These are phyloP conservation scores for Clarias macrocephalus DNA, from an alignment of 2,113 vertebrate species.

Conservation along the genomic window DNA sequence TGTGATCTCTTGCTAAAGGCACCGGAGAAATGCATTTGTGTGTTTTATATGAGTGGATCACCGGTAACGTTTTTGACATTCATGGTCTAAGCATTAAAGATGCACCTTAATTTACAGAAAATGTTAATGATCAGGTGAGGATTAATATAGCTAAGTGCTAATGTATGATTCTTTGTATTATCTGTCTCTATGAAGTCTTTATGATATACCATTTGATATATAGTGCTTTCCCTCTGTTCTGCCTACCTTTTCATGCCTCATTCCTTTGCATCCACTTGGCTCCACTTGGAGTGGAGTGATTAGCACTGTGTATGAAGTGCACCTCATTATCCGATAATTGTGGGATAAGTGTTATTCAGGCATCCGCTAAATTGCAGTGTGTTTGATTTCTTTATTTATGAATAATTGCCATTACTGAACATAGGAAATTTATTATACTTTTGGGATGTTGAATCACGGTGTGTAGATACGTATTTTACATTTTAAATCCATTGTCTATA, in stretches of 20 bases:
- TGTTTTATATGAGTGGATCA: not conserved
- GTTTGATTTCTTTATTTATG: not conserved
- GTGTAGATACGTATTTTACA: not conserved
- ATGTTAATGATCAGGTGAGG: not conserved
- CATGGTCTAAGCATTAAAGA: not conserved
- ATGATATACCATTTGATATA: not conserved
- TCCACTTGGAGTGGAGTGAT: slow-evolving; percentile 31
- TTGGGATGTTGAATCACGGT: not conserved
- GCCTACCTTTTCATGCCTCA: slow-evolving; percentile 1
- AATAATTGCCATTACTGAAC: not conserved
- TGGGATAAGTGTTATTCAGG: slow-evolving; percentile 39
- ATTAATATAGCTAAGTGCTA: not conserved
- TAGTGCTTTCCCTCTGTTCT: not conserved
- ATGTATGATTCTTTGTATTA: not conserved
- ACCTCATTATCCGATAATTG: slow-evolving; percentile 42
- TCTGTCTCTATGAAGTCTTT: not conserved
- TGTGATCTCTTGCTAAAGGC: not conserved
- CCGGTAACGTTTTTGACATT: not conserved
- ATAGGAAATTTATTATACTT: not conserved
- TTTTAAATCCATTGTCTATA: not conserved
- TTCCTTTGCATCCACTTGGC: not conserved
- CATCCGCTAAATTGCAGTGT: slow-evolving; percentile 20
- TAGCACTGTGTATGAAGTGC: slow-evolving; percentile 39
- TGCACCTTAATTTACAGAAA: not conserved
- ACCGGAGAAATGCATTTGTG: not conserved